Evolutionary conservation across 2,888 invertebrate genomes (phyloP).

Genomic region (Leptothorax acervorum): DNA sequence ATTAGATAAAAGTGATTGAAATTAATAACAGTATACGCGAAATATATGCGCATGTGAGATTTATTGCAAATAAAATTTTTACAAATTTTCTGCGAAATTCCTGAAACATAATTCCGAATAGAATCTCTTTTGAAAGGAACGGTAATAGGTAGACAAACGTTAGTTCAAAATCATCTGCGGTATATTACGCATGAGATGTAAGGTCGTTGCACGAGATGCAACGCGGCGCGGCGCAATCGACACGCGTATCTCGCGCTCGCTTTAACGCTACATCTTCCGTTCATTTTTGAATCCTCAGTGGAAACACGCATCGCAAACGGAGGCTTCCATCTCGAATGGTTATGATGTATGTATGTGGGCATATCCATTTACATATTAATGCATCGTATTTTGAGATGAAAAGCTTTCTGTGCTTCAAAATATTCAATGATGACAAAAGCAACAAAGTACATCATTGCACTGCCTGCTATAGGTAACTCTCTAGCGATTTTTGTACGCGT

Average conservation of each 20-base stretch:
- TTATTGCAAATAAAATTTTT: not conserved
- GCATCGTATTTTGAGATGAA: constrained; percentile 55
- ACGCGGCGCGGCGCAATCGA: constrained; percentile 40
- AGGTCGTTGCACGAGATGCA: constrained; percentile 40
- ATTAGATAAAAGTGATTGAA: not conserved
- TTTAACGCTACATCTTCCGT: constrained; percentile 52
- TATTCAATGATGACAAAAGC: constrained; percentile 56
- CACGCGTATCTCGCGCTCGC: constrained; percentile 51
- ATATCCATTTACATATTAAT: constrained; percentile 57
- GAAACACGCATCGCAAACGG: constrained; percentile 49
- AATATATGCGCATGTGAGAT: not conserved
- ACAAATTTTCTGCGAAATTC: not conserved
- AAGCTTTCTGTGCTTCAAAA: constrained; percentile 52
- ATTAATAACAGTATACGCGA: not conserved
- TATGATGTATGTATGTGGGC: constrained; percentile 48
- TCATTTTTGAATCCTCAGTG: constrained; percentile 48
- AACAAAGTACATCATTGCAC: constrained; percentile 47
- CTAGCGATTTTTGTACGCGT: constrained; percentile 33
- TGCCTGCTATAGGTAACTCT: constrained; percentile 28
- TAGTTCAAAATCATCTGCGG: constrained; percentile 30
- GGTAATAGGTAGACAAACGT: constrained; percentile 26
- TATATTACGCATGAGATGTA: constrained; percentile 45
- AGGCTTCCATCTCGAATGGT: constrained; percentile 51
- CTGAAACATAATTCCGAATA: not conserved
- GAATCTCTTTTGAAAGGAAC: constrained; percentile 4